Conservation (phyloP, 1,140 invertebrate genomes). For the Lasioglossum baleicum region DNA sequence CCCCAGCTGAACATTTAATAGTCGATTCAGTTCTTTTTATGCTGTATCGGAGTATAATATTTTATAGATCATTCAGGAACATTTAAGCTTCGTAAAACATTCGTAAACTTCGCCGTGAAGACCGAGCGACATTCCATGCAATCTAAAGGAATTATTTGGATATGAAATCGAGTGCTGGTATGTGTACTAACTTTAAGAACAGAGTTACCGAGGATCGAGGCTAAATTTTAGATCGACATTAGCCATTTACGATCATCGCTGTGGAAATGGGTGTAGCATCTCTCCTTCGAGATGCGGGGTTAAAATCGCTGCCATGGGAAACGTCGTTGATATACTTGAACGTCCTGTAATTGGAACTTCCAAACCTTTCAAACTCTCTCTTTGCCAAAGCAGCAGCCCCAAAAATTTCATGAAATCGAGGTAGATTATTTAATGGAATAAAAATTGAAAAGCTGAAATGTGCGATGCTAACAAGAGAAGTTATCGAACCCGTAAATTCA, state of each 20-base stretch:
- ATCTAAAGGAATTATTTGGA: background rate
- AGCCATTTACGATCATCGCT: conserved; percentile 8
- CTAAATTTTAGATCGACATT: conserved; percentile 1
- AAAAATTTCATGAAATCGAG: no score
- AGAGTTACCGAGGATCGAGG: background rate
- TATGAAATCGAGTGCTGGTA: background rate
- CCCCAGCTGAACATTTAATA: background rate
- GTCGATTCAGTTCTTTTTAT: background rate
- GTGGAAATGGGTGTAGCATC: background rate
- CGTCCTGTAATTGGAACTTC: background rate
- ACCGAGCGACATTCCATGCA: background rate
- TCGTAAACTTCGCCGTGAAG: background rate
- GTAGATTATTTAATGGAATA: no score
- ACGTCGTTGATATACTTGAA: background rate
- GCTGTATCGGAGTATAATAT: background rate
- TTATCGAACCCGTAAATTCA: no score
- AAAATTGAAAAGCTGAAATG: no score
- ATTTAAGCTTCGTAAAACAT: conserved; percentile 24
- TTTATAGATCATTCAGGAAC: background rate
- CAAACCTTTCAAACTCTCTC: no score
- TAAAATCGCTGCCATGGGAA: background rate
- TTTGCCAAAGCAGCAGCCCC: no score
- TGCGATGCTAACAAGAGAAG: no score
- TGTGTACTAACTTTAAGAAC: background rate
- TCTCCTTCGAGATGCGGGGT: background rate